Percentiles rank a stretch among this genome's conserved stretches.
phyloP scores from a whole-genome alignment of 2,797 vertebrate species.

The Allenopithecus nigroviridis region DNA sequence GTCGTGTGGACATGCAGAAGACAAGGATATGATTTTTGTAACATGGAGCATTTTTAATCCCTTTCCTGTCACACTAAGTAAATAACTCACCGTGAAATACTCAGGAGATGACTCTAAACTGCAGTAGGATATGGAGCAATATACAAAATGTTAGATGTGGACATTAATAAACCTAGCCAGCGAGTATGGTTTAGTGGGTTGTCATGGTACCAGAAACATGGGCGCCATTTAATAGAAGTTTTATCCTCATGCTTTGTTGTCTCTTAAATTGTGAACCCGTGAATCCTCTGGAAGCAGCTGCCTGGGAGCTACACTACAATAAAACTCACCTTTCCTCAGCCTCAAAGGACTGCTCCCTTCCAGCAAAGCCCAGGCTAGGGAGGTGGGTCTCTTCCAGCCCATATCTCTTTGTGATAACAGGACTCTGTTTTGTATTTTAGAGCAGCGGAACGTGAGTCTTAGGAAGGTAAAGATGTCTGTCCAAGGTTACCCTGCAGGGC shows the following conservation, averaged over 20 bases:
- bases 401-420: background rate
- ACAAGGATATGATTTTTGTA: constrained; percentile 78
- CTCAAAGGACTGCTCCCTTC: background rate
- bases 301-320: background rate
- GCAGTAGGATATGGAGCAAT: constrained; percentile 48
- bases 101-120: constrained; percentile 69
- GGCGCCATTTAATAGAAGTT: background rate
- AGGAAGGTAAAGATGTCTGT: constrained; percentile 30
- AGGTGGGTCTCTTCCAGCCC: background rate
- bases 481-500: background rate
- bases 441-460: background rate
- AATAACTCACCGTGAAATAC: constrained; percentile 78
- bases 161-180: constrained; percentile 37
- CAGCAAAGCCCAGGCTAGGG: background rate
- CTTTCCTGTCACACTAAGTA: constrained; percentile 78
- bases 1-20: constrained; percentile 70
- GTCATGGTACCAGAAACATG: background rate
- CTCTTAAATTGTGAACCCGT: constrained; percentile 4
- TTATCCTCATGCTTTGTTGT: background rate
- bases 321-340: background rate
- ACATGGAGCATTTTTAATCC: constrained; percentile 80
- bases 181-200: background rate
- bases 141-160: constrained; percentile 53
- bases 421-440: background rate
- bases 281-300: background rate